Percentiles rank a stretch among this genome's conserved stretches.
Evolutionary conservation across 2,113 vertebrate species (phyloP).

Genomic region (Pardalotus punctatus): DNA sequence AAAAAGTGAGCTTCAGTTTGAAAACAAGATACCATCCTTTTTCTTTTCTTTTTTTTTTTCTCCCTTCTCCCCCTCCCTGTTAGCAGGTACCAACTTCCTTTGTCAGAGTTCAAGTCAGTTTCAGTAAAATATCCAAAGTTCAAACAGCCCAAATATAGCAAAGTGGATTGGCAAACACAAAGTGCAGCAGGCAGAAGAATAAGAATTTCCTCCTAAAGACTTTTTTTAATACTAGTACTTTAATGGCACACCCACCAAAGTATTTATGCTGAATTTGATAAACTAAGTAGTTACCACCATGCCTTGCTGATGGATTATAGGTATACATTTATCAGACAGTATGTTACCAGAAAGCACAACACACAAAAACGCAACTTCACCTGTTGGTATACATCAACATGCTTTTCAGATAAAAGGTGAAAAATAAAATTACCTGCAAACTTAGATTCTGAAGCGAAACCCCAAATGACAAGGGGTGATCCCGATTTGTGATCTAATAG

Average conservation of each 20-base stretch:
- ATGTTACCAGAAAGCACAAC: not conserved
- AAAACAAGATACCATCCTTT: not conserved
- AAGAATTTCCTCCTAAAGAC: not conserved
- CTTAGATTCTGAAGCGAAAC: slow-evolving; percentile 96
- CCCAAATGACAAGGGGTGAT: slow-evolving; percentile 90
- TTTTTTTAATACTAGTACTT: not conserved
- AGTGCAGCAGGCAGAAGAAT: not conserved
- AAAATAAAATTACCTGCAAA: slow-evolving; percentile 84
- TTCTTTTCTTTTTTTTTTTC: accelerated
- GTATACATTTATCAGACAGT: not conserved
- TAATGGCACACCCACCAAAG: not conserved
- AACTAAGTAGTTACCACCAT: not conserved
- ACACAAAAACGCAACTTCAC: not conserved
- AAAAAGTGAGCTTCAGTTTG: not conserved
- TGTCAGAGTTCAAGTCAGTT: not conserved
- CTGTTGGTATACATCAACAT: not conserved
- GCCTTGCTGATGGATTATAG: not conserved
- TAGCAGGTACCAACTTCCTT: not conserved
- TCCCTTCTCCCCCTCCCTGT: not conserved
- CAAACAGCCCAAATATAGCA: not conserved
- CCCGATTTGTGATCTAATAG: slow-evolving; percentile 87
- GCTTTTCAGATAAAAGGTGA: not conserved
- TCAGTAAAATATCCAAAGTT: not conserved
- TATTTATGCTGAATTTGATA: not conserved
- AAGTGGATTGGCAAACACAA: not conserved